Evolutionary conservation across 1,140 invertebrate species (phyloP).

Genomic region (Drosophila subobscura): DNA sequence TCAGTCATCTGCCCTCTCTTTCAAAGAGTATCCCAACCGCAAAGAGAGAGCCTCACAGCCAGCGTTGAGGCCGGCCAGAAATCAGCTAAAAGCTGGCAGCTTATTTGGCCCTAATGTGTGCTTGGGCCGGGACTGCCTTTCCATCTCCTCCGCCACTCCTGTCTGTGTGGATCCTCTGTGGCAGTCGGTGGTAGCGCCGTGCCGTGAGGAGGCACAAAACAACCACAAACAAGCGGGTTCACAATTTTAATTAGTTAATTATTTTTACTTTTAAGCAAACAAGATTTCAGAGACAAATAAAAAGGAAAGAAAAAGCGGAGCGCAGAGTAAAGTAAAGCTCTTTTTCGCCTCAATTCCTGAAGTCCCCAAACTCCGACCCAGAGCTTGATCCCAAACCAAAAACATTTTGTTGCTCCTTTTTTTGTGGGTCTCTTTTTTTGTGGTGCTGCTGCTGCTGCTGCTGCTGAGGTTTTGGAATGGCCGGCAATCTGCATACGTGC

Average conservation of each 20-base stretch:
- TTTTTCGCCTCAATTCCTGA: slow-evolving; percentile 26
- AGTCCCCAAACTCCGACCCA: slow-evolving; percentile 33
- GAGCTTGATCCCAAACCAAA: slow-evolving; percentile 42
- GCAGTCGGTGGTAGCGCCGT: no score
- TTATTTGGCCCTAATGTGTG: slow-evolving; percentile 77
- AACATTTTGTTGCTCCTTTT: slow-evolving; percentile 22
- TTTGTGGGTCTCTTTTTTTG: slow-evolving; percentile 13
- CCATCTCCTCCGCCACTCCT: no score
- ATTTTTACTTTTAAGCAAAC: slow-evolving; percentile 83
- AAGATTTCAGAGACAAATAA: slow-evolving; percentile 81
- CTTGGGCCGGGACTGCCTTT: no score
- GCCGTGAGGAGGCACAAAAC: slow-evolving; percentile 14
- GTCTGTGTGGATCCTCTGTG: no score
- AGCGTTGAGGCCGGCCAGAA: slow-evolving; percentile 5
- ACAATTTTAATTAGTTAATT: slow-evolving; percentile 83
- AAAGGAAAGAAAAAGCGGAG: slow-evolving; percentile 36
- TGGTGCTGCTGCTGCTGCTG: slow-evolving; percentile 11
- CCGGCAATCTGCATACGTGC: slow-evolving; percentile 81
- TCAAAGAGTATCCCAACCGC: no score
- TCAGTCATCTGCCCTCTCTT: no score
- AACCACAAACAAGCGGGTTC: slow-evolving; percentile 56
- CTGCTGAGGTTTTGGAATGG: slow-evolving; percentile 46
- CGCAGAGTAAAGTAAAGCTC: slow-evolving; percentile 16
- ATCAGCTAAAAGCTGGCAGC: slow-evolving; percentile 64
- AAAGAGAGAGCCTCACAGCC: background rate